Evolutionary conservation across 1,140 invertebrate genomes (phyloP).

Genomic region (Helicorthomorpha holstii): DNA sequence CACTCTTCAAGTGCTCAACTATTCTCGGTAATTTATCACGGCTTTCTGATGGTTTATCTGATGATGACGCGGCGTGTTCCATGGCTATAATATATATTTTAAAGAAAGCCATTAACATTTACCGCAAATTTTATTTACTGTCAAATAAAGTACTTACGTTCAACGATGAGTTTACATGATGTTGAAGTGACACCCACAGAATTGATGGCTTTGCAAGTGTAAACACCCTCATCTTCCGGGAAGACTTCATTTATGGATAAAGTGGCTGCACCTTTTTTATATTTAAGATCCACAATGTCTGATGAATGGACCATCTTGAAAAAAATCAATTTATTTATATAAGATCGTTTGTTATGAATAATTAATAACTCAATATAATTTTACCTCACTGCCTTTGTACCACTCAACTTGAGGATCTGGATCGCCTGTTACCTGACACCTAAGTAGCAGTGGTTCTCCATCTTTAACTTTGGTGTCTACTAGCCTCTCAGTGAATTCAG

Average conservation of each 20-base stretch:
- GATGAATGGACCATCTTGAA: slow-evolving; percentile 44
- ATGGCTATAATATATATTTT: slow-evolving; percentile 42
- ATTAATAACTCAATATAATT: neutral
- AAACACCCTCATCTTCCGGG: slow-evolving; percentile 82
- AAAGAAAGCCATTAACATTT: neutral
- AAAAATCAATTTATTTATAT: neutral
- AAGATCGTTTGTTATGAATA: neutral
- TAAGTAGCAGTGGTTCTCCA: slow-evolving; percentile 58
- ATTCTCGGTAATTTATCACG: slow-evolving; percentile 67
- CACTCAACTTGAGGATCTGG: slow-evolving; percentile 65
- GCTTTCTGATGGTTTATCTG: slow-evolving; percentile 32
- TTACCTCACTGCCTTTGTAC: slow-evolving; percentile 57
- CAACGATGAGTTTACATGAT: slow-evolving; percentile 60
- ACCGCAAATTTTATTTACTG: slow-evolving; percentile 1
- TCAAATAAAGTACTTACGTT: slow-evolving; percentile 40
- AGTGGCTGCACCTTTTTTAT: slow-evolving; percentile 68
- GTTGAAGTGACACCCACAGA: slow-evolving; percentile 66
- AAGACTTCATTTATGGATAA: slow-evolving; percentile 78
- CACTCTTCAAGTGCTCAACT: slow-evolving; percentile 61
- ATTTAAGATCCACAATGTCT: slow-evolving; percentile 76
- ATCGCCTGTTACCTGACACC: slow-evolving; percentile 63
- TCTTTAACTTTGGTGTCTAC: slow-evolving; percentile 53
- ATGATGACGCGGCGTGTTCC: slow-evolving; percentile 28
- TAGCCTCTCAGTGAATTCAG: slow-evolving; percentile 52
- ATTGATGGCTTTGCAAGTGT: slow-evolving; percentile 75